Base-by-base conservation (phyloP, 2,113 vertebrate genomes). In the Trematomus loennbergii region DNA sequence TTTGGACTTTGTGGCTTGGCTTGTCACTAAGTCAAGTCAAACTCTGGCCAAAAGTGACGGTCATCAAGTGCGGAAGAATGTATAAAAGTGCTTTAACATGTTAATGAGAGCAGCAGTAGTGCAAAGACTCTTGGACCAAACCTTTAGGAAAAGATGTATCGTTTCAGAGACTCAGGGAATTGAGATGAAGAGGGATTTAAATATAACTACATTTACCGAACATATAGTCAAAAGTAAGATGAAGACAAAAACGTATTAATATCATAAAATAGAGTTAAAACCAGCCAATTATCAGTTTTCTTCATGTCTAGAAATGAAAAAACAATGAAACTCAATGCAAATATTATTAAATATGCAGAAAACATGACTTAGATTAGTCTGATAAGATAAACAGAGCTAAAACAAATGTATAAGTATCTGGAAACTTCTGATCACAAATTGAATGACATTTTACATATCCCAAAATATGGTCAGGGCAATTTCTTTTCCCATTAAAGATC, bases 171-270 rank as follows among this genome's bases (percentile, higher is more conserved):
- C 9, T 55, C 72, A 22, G 57, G 62, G 57, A 50, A 68, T 22
- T 67, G 22, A 20, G 2, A 40, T 54, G 4, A 65, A 55, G 52
- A 68, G 13, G 17, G 12, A 79, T 65, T 71, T 33, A 48, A 46
- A 65, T 61, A 53, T 52, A 53, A 48, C 29, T n/a, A 53, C 17
- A 59, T 55, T 45, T 52, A 52, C 20, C 59, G 9, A 59, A 58
- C 48, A n/a, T 77, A 22, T 55, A 40, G 69, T 74, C 59, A 73
- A 67, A 74, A 57, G 6, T 12, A 22, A 74, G 46, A 22, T 62
- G 9, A 74, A 53, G n/a, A 59, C 7, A 40, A 16, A 6, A 66
- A 2, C 4, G 50, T 33, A 58, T 48, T 60, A 17, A 9, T 10
- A 53, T 40, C 22, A 63, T 16, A 5, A 20, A 50, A 50, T 12